Conservation (phyloP, 2,797 vertebrate genomes). For the Oreortyx pictus region DNA sequence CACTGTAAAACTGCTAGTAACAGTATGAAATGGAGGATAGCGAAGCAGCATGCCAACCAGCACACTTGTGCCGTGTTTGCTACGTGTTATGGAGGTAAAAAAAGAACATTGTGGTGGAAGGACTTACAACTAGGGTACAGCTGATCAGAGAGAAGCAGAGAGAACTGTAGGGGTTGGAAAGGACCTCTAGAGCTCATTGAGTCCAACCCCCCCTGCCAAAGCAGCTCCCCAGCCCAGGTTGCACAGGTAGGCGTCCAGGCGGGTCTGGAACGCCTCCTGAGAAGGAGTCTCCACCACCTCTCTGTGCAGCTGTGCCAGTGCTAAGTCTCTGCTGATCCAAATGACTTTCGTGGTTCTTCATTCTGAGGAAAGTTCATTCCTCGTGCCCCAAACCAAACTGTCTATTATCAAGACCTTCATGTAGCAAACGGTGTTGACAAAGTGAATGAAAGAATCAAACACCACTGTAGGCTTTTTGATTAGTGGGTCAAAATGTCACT, state of each 20-base stretch:
- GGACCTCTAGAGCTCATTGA: too few species aligned
- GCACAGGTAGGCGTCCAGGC: too few species aligned
- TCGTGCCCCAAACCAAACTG: neutral
- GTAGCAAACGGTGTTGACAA: neutral
- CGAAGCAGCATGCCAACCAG: neutral
- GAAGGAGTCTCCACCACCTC: too few species aligned
- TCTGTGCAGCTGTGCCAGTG: too few species aligned
- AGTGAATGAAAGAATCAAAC: neutral
- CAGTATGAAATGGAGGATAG: neutral
- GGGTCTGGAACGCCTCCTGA: too few species aligned
- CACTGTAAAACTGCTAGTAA: neutral
- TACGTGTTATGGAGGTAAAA: neutral
- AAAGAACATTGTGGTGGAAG: neutral
- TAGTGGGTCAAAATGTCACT: neutral
- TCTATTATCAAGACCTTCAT: neutral
- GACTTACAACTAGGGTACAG: neutral
- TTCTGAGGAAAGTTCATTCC: neutral
- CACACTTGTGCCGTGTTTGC: neutral
- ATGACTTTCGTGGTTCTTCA: neutral
- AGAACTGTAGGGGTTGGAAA: too few species aligned
- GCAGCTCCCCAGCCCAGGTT: too few species aligned
- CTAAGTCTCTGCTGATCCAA: neutral
- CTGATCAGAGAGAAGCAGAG: neutral
- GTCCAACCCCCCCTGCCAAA: too few species aligned
- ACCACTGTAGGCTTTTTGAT: neutral